phyloP scores from a whole-genome alignment of 1,140 invertebrate species.

The Anastatus disparis region DNA sequence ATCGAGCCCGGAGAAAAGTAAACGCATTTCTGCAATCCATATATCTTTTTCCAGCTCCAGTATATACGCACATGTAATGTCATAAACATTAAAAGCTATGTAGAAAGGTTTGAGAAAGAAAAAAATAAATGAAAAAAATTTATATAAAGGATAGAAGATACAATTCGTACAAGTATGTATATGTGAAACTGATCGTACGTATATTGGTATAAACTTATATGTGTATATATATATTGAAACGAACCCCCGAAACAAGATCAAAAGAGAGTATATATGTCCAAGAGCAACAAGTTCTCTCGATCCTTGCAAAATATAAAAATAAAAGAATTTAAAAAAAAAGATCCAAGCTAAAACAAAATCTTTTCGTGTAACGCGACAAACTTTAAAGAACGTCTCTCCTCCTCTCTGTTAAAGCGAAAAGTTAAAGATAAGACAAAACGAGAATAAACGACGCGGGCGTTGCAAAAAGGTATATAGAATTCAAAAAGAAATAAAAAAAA shows the following conservation, averaged over 20 bases:
- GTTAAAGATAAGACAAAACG: slow-evolving; percentile 21
- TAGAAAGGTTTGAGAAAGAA: no score
- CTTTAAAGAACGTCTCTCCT: slow-evolving; percentile 1
- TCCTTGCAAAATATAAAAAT: no score
- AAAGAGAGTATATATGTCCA: no score
- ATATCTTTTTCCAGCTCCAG: no score
- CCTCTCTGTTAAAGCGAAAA: slow-evolving; percentile 4
- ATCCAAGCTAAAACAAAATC: slow-evolving; percentile 18
- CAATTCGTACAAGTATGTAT: slow-evolving; percentile 32
- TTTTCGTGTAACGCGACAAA: slow-evolving; percentile 11
- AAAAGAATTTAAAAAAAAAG: no score
- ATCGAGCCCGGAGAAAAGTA: no score
- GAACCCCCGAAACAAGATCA: slow-evolving; percentile 13
- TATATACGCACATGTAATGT: slow-evolving; percentile 10
- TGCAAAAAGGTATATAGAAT: no score
- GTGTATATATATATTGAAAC: slow-evolving; percentile 28
- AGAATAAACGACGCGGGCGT: slow-evolving; percentile 23
- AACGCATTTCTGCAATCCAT: no score
- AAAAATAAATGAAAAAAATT: no score
- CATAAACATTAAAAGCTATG: slow-evolving; percentile 31
- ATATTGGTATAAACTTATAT: slow-evolving; percentile 11
- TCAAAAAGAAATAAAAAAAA: slow-evolving; percentile 25
- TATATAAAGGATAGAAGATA: no score
- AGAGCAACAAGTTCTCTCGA: no score
- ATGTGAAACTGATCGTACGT: slow-evolving; percentile 1